Evolutionary conservation across 2,888 invertebrate genomes (phyloP), one percentile per base, ranked within the genome.

Genomic region (Cataglyphis albicans): DNA sequence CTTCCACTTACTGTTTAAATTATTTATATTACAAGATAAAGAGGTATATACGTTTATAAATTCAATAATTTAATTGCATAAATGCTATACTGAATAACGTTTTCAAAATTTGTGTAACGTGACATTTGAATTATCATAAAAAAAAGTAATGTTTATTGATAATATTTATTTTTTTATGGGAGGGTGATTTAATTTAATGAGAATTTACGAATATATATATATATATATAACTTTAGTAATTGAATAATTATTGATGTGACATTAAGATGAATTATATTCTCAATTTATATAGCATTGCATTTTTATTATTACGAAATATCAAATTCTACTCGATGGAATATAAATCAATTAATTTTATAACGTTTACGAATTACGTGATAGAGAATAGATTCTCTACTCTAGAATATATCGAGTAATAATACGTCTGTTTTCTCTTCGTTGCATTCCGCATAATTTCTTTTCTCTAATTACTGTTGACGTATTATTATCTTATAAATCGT

Each of bases 371-470:
- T n/a, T 35, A 18, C 21, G 21, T 9, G n/a, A 21, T 21, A 5
- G 12, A 48, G 25, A 29, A 1, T 29, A 29, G 3, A 12, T 68
- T 10, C 29, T 29, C 29, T 1, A 29, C 29, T 29, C 15, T 68
- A n/a, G 15, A 35, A 70, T 59, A 41, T 73, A 12, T 57, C 6
- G 6, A 72, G 15, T 55, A 70, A 38, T 38, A n/a, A 73, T 73
- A 6, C 1, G 5, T 25, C n/a, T 29, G n/a, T 25, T 18, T 1
- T 73, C 29, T 18, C 41, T 32, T 21, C 2, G 9, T 74, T 10
- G 32, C 1, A n/a, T 35, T 10, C 1, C 12, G 29, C 5, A 41
- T n/a, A 15, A 48, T 32, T 15, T 63, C 1, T 10, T 21, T 21
- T 5, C 32, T 32, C 15, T 32, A 48, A 41, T 73, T 61, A 9